Evolutionary conservation across 2,888 invertebrate species (phyloP), one percentile per base, ranked within the genome.

Genomic region (Atethmia centrago): DNA sequence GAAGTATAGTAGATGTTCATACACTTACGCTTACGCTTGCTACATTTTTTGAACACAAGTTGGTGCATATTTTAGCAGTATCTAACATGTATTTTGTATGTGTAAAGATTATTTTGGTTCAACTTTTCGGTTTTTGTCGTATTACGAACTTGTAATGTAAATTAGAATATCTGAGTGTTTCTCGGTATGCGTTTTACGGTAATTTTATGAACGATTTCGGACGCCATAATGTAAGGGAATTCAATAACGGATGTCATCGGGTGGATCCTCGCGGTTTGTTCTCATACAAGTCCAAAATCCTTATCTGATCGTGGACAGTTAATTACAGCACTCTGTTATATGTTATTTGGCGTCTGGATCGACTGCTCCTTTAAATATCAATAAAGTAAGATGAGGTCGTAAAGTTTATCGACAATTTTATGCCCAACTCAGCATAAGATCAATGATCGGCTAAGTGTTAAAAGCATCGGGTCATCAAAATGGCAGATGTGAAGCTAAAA

Each of bases 371-470:
- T 89, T 90, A 89, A 81, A 88, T 87, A 81, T 80, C 85, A 82
- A 90, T 92, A 90, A 91, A 91, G 85, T 86, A 80, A 67, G 80
- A 88, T 83, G 83, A 80, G 80, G 67, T 78, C 85, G 87, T 92
- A 92, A 93, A 93, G 59, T 92, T 93, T 93, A 92, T 91, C 83
- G 91, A 87, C 87, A 75, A 87, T 87, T 84, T 88, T 88, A 90
- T 88, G 79, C 77, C 67, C 80, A 86, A 85, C 82, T 84, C 83
- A 85, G 70, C 85, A 76, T 58, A 80, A 88, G 86, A 85, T 87
- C 84, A 84, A 79, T 84, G 85, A 71, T 83, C 80, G 78, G 58
- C 28, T 69, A 42, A 76, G 75, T 62, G 66, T 69, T 82, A 79
- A 86, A 83, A 81, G 70, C 66, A 62, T 77, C 62, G 51, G 62